A percentile compares a stretch with the other conserved stretches of the same genome.
These are phyloP conservation scores for Parasteatoda tepidariorum DNA, from an alignment of 1,140 invertebrate genomes.

Conservation along the genomic window DNA sequence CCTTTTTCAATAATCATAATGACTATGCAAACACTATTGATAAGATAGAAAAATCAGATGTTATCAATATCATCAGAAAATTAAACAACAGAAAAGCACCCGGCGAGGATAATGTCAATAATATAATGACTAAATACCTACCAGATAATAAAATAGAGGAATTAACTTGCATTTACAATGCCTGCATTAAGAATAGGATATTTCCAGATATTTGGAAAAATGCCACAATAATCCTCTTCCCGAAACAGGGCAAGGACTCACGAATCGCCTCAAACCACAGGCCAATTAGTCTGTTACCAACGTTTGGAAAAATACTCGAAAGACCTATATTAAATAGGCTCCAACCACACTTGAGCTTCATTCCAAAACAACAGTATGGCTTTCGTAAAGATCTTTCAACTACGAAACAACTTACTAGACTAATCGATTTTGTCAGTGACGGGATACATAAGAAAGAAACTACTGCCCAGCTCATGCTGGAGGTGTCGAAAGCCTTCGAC, in stretches of 20 bases:
- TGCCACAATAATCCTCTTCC: slow-evolving; percentile 1
- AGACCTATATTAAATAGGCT: not conserved
- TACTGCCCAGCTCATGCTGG: not conserved
- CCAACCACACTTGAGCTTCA: not conserved
- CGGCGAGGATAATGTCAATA: not conserved
- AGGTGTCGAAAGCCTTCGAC: slow-evolving; percentile 28
- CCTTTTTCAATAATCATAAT: not conserved
- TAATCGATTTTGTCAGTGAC: not conserved
- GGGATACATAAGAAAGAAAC: not conserved
- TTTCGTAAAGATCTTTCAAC: slow-evolving; percentile 1
- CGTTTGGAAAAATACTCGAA: not conserved
- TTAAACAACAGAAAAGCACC: not conserved
- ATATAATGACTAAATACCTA: not conserved
- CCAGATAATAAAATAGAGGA: not conserved
- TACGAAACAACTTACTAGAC: not conserved
- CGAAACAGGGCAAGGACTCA: not conserved
- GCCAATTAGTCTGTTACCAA: slow-evolving; percentile 33
- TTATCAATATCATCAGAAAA: not conserved
- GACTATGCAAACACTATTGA: not conserved
- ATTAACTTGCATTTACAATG: not conserved
- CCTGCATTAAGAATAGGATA: not conserved
- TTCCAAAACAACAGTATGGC: slow-evolving; percentile 4
- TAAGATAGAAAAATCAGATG: not conserved
- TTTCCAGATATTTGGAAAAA: slow-evolving; percentile 20
- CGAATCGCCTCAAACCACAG: not conserved